Percentiles rank a stretch among this genome's conserved stretches.
These are phyloP conservation scores for Albula glossodonta DNA, from an alignment of 2,113 vertebrate species.

Conservation along the genomic window DNA sequence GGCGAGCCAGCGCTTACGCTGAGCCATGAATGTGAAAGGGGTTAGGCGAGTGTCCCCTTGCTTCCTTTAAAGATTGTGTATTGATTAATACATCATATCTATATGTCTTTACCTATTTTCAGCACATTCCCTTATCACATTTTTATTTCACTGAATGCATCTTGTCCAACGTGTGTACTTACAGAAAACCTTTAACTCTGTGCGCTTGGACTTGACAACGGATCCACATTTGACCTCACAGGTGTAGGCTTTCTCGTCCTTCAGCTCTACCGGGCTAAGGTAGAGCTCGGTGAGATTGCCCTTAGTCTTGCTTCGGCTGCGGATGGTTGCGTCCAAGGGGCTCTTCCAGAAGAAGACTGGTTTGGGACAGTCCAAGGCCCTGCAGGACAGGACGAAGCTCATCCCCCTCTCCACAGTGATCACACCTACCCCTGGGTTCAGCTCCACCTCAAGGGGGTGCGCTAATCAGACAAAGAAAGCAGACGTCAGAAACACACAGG, in stretches of 20 bases:
- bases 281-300: conserved; percentile 38
- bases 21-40: neutral
- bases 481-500: neutral
- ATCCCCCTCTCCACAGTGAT: conserved; percentile 47
- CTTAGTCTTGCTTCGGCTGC: neutral
- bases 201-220: conserved; percentile 33
- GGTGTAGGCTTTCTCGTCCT: conserved; percentile 52
- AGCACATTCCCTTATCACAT: neutral
- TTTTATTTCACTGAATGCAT: neutral
- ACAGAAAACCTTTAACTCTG: conserved; percentile 57
- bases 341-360: conserved; percentile 56
- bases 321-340: conserved; percentile 16
- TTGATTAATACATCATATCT: neutral
- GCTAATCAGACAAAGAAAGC: conserved; percentile 40
- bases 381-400: conserved; percentile 51
- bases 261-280: conserved; percentile 47
- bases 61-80: neutral
- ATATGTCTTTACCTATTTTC: neutral
- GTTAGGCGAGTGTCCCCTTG: neutral
- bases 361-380: conserved; percentile 48
- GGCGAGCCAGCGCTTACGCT: neutral
- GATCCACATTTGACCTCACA: conserved; percentile 62
- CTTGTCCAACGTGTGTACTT: conserved; percentile 39
- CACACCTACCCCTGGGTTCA: conserved; percentile 32
- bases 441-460: conserved; percentile 55